Base-by-base conservation (phyloP, 1,140 invertebrate genomes). In the Lutraria rhynchaena region DNA sequence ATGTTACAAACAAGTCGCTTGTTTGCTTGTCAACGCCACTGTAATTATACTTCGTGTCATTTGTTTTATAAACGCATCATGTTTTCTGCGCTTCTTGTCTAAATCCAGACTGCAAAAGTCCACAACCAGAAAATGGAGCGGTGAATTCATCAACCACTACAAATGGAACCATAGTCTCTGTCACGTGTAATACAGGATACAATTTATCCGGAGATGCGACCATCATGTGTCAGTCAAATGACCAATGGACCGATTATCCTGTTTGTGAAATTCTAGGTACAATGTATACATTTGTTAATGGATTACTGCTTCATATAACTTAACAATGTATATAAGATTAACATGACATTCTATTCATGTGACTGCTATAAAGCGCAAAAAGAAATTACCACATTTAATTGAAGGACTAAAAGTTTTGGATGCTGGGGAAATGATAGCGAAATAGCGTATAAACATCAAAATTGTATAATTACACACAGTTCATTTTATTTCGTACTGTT, bases 131-230 rank as follows among this genome's bases (percentile, higher is more conserved):
- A 15, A 27, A 63, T 31, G 60, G 60, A 1, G n/a, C 60, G 17
- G 31, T 22, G n/a, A 63, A 63, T 33, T 33, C 27, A 15, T 33
- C 60, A 63, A 22, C 29, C 11, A 63, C 60, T 33, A 63, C 29
- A 15, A 35, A 31, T 33, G 60, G 27, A 63, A 31, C 60, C 15
- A 33, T 33, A 33, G 60, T 63, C n/a, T n/a, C n/a, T n/a, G n/a
- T n/a, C n/a, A n/a, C n/a, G n/a, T n/a, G n/a, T n/a, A n/a, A n/a
- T n/a, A 35, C 60, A 31, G 60, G 60, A n/a, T 63, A 63, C 31
- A 37, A 35, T 35, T n/a, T 63, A 33, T 35, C 29, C 15, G 60
- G 60, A 1, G 29, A 31, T 11, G 35, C 17, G 7, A 17, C 35
- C 31, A 31, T 31, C 0, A 63, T 17, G 35, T 63, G 60, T 31